A percentile compares a stretch with the other conserved stretches of the same genome.
Evolutionary conservation across 2,888 invertebrate genomes (phyloP).

Genomic region (Germaria angustata): DNA sequence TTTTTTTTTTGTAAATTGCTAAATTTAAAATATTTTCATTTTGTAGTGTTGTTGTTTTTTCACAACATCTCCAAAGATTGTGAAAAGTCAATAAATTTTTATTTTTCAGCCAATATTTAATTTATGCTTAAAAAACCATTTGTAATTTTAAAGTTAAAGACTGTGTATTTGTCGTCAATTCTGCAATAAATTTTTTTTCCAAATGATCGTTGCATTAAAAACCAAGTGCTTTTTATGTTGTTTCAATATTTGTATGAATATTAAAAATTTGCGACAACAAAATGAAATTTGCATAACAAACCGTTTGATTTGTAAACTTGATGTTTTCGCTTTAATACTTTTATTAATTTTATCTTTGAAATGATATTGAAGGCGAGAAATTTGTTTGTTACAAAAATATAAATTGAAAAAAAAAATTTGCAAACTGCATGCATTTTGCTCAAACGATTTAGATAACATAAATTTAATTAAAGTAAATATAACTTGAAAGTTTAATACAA

Average conservation of each 20-base stretch:
- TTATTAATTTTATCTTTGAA: background rate
- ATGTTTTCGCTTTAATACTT: background rate
- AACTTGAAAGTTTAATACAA: too few relatives aligned
- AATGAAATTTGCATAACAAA: constrained; percentile 47
- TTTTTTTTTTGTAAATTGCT: constrained; percentile 23
- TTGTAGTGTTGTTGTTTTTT: constrained; percentile 30
- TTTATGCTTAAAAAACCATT: constrained; percentile 27
- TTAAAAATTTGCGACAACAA: background rate
- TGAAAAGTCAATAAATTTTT: constrained; percentile 43
- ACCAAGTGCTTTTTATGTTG: constrained; percentile 1
- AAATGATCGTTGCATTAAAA: constrained; percentile 28
- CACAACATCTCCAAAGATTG: constrained; percentile 36
- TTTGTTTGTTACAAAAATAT: background rate
- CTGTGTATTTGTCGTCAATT: constrained; percentile 25
- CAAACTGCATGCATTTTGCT: background rate
- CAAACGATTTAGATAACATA: constrained; percentile 1
- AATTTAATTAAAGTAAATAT: too few relatives aligned
- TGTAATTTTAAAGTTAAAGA: background rate
- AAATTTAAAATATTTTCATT: constrained; percentile 18
- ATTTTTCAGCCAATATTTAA: constrained; percentile 44
- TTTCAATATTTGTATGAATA: constrained; percentile 24
- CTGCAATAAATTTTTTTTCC: constrained; percentile 20
- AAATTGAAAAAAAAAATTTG: background rate
- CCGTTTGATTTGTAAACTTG: constrained; percentile 37
- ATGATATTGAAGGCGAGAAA: constrained; percentile 11